Evolutionary conservation across 1,140 invertebrate species (phyloP).

Genomic region (Chlorops oryzae): DNA sequence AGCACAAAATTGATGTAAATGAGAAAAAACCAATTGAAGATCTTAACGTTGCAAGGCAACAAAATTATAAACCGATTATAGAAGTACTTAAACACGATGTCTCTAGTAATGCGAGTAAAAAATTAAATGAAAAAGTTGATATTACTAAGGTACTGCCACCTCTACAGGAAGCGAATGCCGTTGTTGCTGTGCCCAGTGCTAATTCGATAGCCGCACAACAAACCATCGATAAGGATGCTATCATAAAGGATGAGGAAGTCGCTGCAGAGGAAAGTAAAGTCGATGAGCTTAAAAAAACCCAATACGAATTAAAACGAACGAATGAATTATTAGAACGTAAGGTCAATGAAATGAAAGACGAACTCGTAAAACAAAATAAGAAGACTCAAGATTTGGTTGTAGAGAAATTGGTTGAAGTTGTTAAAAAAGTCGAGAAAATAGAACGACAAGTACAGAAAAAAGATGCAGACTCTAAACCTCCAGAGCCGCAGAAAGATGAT

Average conservation of each 20-base stretch:
- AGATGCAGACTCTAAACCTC: constrained; percentile 9
- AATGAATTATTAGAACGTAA: constrained; percentile 51
- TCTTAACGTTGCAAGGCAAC: constrained; percentile 19
- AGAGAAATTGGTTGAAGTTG: constrained; percentile 23
- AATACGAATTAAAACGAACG: constrained; percentile 54
- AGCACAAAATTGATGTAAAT: too few relatives aligned
- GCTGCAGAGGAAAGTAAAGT: constrained; percentile 45
- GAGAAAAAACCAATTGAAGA: too few relatives aligned
- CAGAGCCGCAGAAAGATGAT: constrained; percentile 5
- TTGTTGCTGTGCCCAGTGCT: neutral
- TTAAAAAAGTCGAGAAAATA: constrained; percentile 25
- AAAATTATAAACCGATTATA: constrained; percentile 14
- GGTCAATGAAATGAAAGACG: constrained; percentile 50
- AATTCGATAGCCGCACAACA: constrained; percentile 10
- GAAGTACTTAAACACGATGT: neutral
- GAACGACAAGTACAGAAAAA: constrained; percentile 13
- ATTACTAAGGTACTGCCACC: neutral
- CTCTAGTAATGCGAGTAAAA: too few relatives aligned
- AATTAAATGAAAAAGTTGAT: neutral
- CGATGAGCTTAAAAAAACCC: constrained; percentile 39
- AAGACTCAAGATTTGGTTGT: constrained; percentile 25
- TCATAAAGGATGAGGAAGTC: constrained; percentile 54
- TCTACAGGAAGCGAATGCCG: constrained; percentile 2
- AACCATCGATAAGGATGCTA: constrained; percentile 41
- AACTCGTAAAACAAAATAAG: constrained; percentile 39